Conservation (phyloP, 2,888 invertebrate genomes). For the Nesidiocoris tenuis region DNA sequence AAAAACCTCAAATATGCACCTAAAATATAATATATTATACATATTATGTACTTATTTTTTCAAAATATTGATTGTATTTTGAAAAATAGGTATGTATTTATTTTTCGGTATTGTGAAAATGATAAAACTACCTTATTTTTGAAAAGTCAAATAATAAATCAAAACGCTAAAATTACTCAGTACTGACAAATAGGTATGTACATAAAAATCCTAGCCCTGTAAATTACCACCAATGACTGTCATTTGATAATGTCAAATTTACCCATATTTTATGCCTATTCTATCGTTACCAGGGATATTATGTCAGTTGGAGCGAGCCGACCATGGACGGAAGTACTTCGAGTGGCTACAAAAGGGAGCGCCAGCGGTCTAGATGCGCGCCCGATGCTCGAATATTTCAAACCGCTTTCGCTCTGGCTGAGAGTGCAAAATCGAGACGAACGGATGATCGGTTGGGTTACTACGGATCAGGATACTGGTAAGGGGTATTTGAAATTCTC, state of each 20-base stretch:
- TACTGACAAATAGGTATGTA: no score
- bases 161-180: no score
- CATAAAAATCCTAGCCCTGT: no score
- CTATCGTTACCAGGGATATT: conserved; percentile 53
- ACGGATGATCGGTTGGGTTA: conserved; percentile 72
- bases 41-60: no score
- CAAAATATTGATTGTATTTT: background rate
- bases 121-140: no score
- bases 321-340: conserved; percentile 70
- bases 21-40: background rate
- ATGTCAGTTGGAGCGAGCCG: conserved; percentile 69
- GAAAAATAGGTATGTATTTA: no score
- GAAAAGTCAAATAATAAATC: no score
- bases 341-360: conserved; percentile 65
- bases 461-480: conserved; percentile 65
- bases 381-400: conserved; percentile 77
- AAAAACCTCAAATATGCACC: no score
- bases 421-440: conserved; percentile 72
- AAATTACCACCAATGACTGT: no score
- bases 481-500: conserved; percentile 11
- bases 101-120: no score
- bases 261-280: no score
- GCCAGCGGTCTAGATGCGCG: conserved; percentile 71
- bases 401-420: conserved; percentile 76
- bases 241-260: no score